These are phyloP conservation scores for Leucania comma DNA, from an alignment of 2,888 invertebrate species.

Conservation along the genomic window DNA sequence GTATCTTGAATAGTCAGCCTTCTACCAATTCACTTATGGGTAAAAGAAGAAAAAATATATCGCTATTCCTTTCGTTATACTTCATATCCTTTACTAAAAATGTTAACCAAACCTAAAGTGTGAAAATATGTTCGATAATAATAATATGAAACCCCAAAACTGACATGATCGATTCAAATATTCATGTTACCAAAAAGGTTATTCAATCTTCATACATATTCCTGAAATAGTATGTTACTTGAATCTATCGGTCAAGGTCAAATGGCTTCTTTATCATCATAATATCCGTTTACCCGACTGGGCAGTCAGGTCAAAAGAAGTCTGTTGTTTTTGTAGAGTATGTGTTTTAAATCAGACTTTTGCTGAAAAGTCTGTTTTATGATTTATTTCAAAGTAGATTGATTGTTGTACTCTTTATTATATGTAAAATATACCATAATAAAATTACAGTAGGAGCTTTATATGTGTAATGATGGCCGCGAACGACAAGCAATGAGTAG, in stretches of 20 bases:
- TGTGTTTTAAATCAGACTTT: too few species aligned
- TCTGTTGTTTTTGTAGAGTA: neutral
- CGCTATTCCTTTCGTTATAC: neutral
- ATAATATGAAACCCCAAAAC: slow-evolving; percentile 9
- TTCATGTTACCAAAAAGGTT: slow-evolving; percentile 46
- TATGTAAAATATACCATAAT: too few species aligned
- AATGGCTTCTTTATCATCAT: neutral
- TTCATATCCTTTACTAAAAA: neutral
- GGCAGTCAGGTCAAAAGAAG: neutral
- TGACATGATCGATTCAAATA: slow-evolving; percentile 34
- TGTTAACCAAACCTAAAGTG: slow-evolving; percentile 14
- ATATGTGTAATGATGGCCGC: too few species aligned
- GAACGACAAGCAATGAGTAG: too few species aligned
- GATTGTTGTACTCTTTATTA: too few species aligned
- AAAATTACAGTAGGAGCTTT: too few species aligned
- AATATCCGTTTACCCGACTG: neutral
- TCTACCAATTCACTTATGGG: too few species aligned
- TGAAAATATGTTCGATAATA: slow-evolving; percentile 20
- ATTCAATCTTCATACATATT: slow-evolving; percentile 42
- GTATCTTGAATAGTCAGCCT: too few species aligned
- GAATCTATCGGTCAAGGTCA: slow-evolving; percentile 34
- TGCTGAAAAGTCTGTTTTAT: too few species aligned
- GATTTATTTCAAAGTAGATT: too few species aligned
- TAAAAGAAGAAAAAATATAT: too few species aligned
- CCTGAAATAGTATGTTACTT: slow-evolving; percentile 20